Percentiles rank a stretch among this genome's conserved stretches.
phyloP scores from a whole-genome alignment of 2,113 vertebrate species.

The Mugil cephalus region DNA sequence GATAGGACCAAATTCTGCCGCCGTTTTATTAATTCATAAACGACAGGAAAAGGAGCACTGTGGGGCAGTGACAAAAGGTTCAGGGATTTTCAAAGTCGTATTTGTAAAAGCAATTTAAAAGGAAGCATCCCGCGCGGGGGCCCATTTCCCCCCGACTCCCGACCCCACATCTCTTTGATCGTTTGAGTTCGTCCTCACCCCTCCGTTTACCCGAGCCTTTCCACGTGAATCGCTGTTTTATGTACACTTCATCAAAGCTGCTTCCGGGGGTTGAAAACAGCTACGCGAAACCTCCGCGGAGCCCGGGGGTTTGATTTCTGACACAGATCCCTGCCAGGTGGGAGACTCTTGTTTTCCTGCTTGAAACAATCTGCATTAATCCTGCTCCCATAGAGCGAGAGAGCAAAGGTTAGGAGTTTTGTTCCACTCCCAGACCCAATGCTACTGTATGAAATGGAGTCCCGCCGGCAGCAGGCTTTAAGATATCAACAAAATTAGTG shows the following conservation, averaged over 20 bases:
- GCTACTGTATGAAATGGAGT: conserved; percentile 16
- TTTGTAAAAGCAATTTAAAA: conserved; percentile 55
- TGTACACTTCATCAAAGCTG: conserved; percentile 48
- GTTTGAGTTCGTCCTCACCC: conserved; percentile 31
- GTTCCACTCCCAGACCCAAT: conserved; percentile 37
- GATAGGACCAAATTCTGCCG: conserved; percentile 57
- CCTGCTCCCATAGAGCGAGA: conserved; percentile 15
- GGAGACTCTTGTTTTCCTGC: conserved; percentile 39
- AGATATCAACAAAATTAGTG: conserved; percentile 14
- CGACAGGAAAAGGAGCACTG: conserved; percentile 51
- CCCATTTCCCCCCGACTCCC: conserved; percentile 22
- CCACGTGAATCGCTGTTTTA: conserved; percentile 49
- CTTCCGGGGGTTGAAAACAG: conserved; percentile 44
- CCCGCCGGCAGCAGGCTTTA: neutral
- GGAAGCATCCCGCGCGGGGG: conserved; percentile 12
- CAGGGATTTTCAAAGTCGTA: conserved; percentile 49
- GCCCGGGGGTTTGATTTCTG: conserved; percentile 45
- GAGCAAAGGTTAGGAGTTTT: conserved; percentile 21
- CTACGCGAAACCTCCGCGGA: conserved; percentile 25
- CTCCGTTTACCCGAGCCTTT: conserved; percentile 13
- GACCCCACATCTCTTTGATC: conserved; percentile 53
- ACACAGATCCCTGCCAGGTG: conserved; percentile 40
- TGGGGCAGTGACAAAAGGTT: conserved; percentile 41
- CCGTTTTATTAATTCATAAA: conserved; percentile 76
- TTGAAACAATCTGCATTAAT: conserved; percentile 53